These are phyloP conservation scores for Morone chrysops DNA, from an alignment of 2,113 vertebrate species.

Conservation along the genomic window DNA sequence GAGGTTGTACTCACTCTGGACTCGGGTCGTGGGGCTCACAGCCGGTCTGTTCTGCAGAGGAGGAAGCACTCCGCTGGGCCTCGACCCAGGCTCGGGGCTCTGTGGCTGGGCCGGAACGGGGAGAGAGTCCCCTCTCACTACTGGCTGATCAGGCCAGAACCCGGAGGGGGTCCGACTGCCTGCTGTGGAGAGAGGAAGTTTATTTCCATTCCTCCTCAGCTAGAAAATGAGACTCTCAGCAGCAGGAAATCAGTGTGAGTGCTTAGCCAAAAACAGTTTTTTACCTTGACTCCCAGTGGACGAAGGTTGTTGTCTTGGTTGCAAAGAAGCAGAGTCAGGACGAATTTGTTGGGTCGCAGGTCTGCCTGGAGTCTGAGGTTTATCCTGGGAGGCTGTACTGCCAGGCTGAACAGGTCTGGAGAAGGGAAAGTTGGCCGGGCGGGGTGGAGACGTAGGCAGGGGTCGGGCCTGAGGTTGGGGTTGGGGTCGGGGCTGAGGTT, in stretches of 20 bases:
- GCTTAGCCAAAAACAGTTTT: too few relatives aligned
- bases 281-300: conserved; percentile 46
- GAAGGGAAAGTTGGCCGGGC: neutral
- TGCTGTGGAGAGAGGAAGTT: conserved; percentile 1
- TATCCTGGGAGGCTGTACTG: neutral
- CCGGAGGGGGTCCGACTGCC: neutral
- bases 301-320: conserved; percentile 27
- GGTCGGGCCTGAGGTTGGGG: neutral
- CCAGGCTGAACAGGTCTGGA: neutral
- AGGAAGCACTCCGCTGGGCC: neutral
- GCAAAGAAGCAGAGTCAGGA: neutral
- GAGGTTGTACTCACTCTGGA: conserved; percentile 70
- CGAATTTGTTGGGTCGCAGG: conserved; percentile 3
- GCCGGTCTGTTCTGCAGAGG: neutral
- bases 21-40: conserved; percentile 36
- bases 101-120: conserved; percentile 1
- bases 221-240: too few relatives aligned
- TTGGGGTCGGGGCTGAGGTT: neutral
- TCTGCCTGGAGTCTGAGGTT: conserved; percentile 14
- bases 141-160: neutral
- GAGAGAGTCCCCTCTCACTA: conserved; percentile 27
- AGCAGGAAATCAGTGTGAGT: too few relatives aligned
- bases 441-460: neutral
- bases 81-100: conserved; percentile 10
- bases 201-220: neutral